Base-by-base conservation (phyloP, 2,797 vertebrate genomes). In the Astyanax mexicanus region DNA sequence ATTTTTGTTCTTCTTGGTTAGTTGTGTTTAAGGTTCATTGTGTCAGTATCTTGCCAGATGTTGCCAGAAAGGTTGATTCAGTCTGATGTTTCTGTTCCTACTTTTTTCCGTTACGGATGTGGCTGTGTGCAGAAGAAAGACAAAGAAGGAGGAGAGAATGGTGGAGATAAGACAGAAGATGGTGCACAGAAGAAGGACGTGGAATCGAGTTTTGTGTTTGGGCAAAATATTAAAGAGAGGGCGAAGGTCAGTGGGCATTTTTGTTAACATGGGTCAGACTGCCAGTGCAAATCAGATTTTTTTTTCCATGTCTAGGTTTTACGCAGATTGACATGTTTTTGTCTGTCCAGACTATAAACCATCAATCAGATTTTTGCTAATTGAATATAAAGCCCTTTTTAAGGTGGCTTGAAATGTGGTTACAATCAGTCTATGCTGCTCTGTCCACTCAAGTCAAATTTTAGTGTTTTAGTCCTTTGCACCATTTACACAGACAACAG, bases 151-250 rank as follows among this genome's bases (percentile, higher is more conserved):
- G 76, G 54, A 32, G 81, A 80, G 55, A 74, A 81, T 37, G 79
- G 80, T 12, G 61, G 61, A 7, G 79, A 10, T 65, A 73, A 51
- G 62, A 65, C 73, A n/a, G 57, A 37, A n/a, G 29, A 60, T 57
- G 60, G 25, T 37, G 86, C 79, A 29, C 94, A 92, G 58, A 92
- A 90, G 64, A 94, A 87, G 17, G 85, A 95, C 1, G 84, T 90
- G 83, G 92, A 91, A 79, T 86, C 90, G 68, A 94, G 94, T 0
- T 99, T 99, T 79, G 95, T 99, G 40, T 99, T 99, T 86, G 98
- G 97, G 72, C 97, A 99, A 78, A 99, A 99, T 91, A 93, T 99
- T 84, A 94, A 96, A 91, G 97, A 98, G 82, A 93, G 98, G 91
- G 97, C 97, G 85, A 98, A 99, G 96, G 98, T 99, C 21, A 44